A percentile compares a stretch with the other conserved stretches of the same genome.
phyloP scores from a whole-genome alignment of 2,888 invertebrate genomes.

The Apeira syringaria region DNA sequence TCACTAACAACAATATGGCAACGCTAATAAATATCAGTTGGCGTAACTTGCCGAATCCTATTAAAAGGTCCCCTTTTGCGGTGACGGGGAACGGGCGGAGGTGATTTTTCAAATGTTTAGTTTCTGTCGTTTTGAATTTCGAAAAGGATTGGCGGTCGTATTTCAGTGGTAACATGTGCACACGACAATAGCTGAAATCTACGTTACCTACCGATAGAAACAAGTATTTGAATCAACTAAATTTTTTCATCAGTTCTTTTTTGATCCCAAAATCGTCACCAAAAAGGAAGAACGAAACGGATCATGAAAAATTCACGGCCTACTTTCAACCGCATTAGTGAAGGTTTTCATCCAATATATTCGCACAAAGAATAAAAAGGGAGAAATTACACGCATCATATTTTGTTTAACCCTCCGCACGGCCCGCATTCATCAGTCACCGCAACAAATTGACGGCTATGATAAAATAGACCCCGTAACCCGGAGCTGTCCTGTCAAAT shows the following conservation, averaged over 20 bases:
- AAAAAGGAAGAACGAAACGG: no score
- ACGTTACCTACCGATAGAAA: no score
- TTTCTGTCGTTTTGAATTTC: slow-evolving; percentile 24
- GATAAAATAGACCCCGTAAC: slow-evolving; percentile 48
- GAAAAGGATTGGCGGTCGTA: slow-evolving; percentile 23
- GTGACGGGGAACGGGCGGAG: slow-evolving; percentile 27
- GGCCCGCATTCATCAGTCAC: slow-evolving; percentile 43
- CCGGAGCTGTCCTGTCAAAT: slow-evolving; percentile 29
- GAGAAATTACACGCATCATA: slow-evolving; percentile 12
- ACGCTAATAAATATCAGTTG: slow-evolving; percentile 70
- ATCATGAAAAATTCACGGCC: no score
- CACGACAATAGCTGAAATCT: no score
- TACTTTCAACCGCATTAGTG: slow-evolving; percentile 2
- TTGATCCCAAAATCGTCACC: no score
- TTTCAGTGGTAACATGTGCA: slow-evolving; percentile 5
- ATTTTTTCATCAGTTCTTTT: no score
- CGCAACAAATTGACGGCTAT: slow-evolving; percentile 59
- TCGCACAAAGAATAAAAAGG: slow-evolving; percentile 1
- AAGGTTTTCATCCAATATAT: slow-evolving; percentile 3
- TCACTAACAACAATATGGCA: slow-evolving; percentile 66
- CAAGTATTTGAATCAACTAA: no score
- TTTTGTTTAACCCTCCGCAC: slow-evolving; percentile 22
- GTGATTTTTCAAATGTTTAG: slow-evolving; percentile 41
- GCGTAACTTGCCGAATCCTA: slow-evolving; percentile 56
- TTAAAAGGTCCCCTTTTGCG: slow-evolving; percentile 36